phyloP scores from a whole-genome alignment of 2,113 vertebrate species.

The Cnemophilus loriae region DNA sequence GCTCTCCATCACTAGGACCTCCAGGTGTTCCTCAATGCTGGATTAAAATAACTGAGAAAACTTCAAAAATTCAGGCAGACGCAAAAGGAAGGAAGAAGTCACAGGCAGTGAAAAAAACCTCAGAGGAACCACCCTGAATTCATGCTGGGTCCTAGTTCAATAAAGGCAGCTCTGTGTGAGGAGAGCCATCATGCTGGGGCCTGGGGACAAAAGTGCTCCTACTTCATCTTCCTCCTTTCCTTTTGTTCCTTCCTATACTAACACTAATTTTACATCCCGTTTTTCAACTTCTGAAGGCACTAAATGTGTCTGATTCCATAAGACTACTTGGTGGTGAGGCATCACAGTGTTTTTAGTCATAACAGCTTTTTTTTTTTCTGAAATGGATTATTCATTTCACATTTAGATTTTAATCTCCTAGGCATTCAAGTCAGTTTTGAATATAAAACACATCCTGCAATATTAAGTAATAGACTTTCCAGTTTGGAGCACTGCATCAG shows the following conservation, averaged over 20 bases:
- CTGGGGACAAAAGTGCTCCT: neutral
- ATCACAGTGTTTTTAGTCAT: neutral
- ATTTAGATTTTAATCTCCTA: neutral
- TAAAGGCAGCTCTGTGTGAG: neutral
- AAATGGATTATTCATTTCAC: neutral
- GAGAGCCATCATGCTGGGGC: neutral
- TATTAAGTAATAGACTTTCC: neutral
- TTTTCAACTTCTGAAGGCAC: neutral
- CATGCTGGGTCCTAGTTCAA: neutral
- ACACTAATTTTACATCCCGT: neutral
- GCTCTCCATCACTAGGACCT: neutral
- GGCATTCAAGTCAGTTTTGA: neutral
- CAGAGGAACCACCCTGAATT: neutral
- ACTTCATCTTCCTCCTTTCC: neutral
- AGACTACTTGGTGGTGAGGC: neutral
- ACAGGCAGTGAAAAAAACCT: neutral
- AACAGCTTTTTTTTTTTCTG: neutral
- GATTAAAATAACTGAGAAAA: neutral
- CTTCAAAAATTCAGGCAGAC: neutral
- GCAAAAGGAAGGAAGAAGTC: neutral
- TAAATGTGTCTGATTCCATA: neutral
- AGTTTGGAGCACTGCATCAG: neutral
- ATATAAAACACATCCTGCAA: neutral
- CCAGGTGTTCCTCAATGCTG: neutral
- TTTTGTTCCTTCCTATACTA: neutral